Evolutionary conservation across 2,797 vertebrate genomes (phyloP), one percentile per base, ranked within the genome.

Genomic region (Lepilemur ruficaudatus): DNA sequence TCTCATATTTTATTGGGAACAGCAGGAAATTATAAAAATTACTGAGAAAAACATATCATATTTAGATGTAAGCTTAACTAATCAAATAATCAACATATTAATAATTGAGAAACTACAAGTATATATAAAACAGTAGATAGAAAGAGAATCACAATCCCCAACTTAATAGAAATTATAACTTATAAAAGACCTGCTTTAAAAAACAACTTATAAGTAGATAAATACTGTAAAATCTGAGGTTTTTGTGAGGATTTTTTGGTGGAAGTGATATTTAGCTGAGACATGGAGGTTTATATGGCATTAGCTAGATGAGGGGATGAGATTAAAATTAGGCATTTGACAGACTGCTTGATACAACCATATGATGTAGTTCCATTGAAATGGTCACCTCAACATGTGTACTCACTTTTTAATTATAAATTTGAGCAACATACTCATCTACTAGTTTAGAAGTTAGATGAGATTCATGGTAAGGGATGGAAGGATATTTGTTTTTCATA

Each of bases 51-150:
- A 89, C n/a, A 32, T 4, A 57, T 65, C 1, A 30, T 81, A 63
- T 70, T 88, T 69, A 91, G 52, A 93, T 70, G 18, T 59, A 93
- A 52, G 25, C n/a, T 67, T 17, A 69, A 73, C 3, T 78, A 89
- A 69, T 85, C 32, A 87, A 88, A 59, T 6, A 46, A 92, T 20
- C 14, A 57, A 30, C n/a, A 52, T n/a, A 65, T 43, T 90, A 96
- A 67, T 90, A 96, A 72, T 2, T 89, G 18, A 93, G 23, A 14
- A 94, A 82, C 20, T 87, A 63, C 6, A 52, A 78, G 32, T 87
- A 59, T 25, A 10, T 86, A 59, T 81, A 92, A 91, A 89, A 63
- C 2, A 75, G 1, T 76, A 83, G 57, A 25, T 30, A 87, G 22
- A 63, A 94, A 73, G 11, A 93, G 11, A 61, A 79, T 65, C 30